phyloP scores from a whole-genome alignment of 2,888 invertebrate genomes.

The Tholera decimalis region DNA sequence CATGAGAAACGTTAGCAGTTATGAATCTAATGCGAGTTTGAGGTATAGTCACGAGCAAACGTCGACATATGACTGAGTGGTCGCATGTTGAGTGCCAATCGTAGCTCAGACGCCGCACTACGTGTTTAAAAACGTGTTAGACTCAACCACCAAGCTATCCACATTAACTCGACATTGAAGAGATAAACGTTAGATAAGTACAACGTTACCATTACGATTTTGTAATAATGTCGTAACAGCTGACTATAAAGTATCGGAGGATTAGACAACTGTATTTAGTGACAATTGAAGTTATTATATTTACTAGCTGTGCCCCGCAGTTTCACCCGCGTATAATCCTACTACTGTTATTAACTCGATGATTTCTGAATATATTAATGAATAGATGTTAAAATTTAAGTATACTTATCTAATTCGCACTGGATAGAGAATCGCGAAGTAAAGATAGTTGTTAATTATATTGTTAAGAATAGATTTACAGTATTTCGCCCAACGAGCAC shows the following conservation, averaged over 20 bases:
- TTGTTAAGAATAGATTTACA: too few species aligned
- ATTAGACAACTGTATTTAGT: neutral
- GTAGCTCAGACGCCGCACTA: constrained; percentile 59
- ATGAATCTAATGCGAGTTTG: constrained; percentile 60
- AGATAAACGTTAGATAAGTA: constrained; percentile 1
- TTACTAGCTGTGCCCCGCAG: neutral
- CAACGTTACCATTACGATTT: constrained; percentile 1
- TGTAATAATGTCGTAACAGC: constrained; percentile 13
- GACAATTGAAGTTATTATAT: neutral
- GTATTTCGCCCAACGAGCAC: too few species aligned
- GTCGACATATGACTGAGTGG: constrained; percentile 70
- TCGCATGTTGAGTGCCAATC: constrained; percentile 71
- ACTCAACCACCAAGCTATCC: constrained; percentile 17
- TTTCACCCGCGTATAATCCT: too few species aligned
- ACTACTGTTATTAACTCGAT: too few species aligned
- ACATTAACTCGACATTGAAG: neutral
- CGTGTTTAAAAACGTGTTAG: constrained; percentile 44
- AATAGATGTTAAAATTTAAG: too few species aligned
- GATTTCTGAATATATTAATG: too few species aligned
- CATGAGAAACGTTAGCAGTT: constrained; percentile 34
- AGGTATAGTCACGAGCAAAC: constrained; percentile 65
- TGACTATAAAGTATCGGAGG: neutral
- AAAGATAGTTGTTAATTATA: too few species aligned
- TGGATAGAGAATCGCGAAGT: too few species aligned
- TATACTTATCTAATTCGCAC: too few species aligned